These are phyloP conservation scores for Hylaeus anthracinus DNA, from an alignment of 1,140 invertebrate genomes.

Conservation along the genomic window DNA sequence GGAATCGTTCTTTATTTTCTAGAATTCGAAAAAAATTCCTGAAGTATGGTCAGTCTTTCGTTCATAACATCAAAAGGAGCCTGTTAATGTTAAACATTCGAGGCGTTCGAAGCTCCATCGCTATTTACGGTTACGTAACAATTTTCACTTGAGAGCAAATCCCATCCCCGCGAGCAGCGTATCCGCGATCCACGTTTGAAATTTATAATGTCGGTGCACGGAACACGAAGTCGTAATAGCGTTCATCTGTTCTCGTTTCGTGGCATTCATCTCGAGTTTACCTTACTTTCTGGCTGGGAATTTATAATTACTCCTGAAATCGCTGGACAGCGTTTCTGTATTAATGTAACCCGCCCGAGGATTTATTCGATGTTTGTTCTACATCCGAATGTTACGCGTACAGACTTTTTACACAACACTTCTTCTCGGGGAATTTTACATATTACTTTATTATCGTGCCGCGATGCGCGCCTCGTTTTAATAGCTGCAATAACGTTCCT, in stretches of 20 bases:
- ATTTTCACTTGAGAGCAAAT: no score
- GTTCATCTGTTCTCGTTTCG: slow-evolving; percentile 9
- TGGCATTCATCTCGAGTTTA: not conserved
- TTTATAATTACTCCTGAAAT: slow-evolving; percentile 8
- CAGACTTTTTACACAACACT: not conserved
- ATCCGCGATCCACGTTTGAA: not conserved
- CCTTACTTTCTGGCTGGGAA: not conserved
- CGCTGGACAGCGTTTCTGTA: not conserved
- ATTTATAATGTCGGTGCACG: slow-evolving; percentile 11
- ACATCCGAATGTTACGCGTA: not conserved
- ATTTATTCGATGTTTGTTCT: not conserved
- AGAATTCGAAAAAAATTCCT: no score
- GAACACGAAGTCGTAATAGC: not conserved
- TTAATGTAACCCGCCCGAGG: not conserved
- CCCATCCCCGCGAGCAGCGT: not conserved
- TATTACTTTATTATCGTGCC: slow-evolving; percentile 6
- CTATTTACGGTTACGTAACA: no score
- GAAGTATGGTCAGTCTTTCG: no score
- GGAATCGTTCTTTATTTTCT: no score
- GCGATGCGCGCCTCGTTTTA: not conserved
- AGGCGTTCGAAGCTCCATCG: no score
- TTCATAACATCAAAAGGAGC: no score
- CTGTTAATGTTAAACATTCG: no score
- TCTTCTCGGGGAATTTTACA: not conserved
- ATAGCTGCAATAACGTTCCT: not conserved